A percentile compares a stretch with the other conserved stretches of the same genome.
These are phyloP conservation scores for Empidonax traillii DNA, from an alignment of 2,113 vertebrate genomes.

Conservation along the genomic window DNA sequence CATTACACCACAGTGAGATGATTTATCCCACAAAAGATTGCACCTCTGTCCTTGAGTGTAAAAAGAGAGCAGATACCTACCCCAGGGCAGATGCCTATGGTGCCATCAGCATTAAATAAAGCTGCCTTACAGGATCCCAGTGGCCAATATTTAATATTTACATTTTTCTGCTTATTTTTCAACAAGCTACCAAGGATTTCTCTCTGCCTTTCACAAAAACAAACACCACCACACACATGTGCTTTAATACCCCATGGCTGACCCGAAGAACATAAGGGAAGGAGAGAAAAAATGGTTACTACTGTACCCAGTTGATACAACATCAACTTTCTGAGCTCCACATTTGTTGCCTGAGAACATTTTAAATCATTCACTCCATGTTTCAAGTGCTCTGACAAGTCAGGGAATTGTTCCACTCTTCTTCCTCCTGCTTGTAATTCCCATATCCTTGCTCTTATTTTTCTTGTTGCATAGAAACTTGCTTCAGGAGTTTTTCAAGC, in stretches of 20 bases:
- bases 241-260: background rate
- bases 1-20: background rate
- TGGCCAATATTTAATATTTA: background rate
- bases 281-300: background rate
- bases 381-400: background rate
- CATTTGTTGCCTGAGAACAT: background rate
- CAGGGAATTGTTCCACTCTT: background rate
- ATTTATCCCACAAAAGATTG: background rate
- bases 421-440: background rate
- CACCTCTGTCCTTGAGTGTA: background rate
- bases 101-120: background rate
- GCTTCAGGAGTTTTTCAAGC: background rate
- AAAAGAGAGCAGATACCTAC: background rate
- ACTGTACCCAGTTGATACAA: background rate
- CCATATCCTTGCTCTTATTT: background rate
- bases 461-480: background rate
- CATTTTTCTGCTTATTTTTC: background rate
- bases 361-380: background rate
- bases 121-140: background rate
- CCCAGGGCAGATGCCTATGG: fast-evolving
- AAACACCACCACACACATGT: background rate
- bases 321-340: background rate
- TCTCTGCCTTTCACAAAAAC: background rate
- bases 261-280: background rate
- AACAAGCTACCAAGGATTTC: background rate